Evolutionary conservation across 2,888 invertebrate genomes (phyloP).

Genomic region (Beris morrisii): DNA sequence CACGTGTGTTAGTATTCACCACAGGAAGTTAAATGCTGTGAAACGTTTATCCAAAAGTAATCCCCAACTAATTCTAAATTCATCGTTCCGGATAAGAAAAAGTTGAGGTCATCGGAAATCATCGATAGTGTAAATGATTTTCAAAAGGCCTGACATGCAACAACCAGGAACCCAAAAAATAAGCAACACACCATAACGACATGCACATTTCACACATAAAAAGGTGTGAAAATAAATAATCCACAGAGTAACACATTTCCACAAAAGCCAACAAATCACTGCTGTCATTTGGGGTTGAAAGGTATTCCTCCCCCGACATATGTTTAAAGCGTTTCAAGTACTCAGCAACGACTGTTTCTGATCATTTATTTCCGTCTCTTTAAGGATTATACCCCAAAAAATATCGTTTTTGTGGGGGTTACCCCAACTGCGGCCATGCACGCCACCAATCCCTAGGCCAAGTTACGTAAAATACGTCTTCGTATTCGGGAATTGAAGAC

Average conservation of each 20-base stretch:
- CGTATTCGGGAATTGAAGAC: too few species aligned
- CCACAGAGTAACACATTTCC: slow-evolving; percentile 39
- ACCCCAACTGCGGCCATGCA: slow-evolving; percentile 8
- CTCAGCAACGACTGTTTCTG: slow-evolving; percentile 19
- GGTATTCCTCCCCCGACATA: slow-evolving; percentile 39
- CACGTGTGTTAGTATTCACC: too few species aligned
- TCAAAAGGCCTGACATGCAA: too few species aligned
- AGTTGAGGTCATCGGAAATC: background rate
- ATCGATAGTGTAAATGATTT: too few species aligned
- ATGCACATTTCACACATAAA: slow-evolving; percentile 35
- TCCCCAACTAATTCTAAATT: too few species aligned
- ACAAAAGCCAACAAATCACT: slow-evolving; percentile 40
- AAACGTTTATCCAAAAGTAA: too few species aligned
- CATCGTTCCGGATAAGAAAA: too few species aligned
- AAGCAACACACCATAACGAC: slow-evolving; percentile 10
- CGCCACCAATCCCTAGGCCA: background rate
- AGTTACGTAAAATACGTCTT: too few species aligned
- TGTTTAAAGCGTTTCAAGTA: slow-evolving; percentile 36
- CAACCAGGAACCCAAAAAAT: too few species aligned
- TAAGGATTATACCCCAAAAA: slow-evolving; percentile 32
- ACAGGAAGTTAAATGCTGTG: too few species aligned
- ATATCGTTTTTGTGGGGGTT: slow-evolving; percentile 14
- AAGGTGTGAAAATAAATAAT: slow-evolving; percentile 41
- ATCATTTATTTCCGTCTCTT: slow-evolving; percentile 39
- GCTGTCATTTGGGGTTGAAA: slow-evolving; percentile 39